Percentiles rank a stretch among this genome's conserved stretches.
These are phyloP conservation scores for Andrena cerasifolii DNA, from an alignment of 1,140 invertebrate species.

Conservation along the genomic window DNA sequence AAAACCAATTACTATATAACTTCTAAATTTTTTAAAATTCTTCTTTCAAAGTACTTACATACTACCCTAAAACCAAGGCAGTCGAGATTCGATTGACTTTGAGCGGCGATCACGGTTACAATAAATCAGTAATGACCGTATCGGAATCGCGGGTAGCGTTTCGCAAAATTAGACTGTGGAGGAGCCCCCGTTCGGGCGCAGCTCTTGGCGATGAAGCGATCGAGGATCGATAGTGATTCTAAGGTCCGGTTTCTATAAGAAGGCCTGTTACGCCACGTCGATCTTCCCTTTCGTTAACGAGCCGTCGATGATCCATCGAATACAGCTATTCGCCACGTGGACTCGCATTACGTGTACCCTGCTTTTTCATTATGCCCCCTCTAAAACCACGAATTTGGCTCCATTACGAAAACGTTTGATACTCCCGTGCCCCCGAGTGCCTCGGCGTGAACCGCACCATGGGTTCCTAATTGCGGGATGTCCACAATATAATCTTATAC, in stretches of 20 bases:
- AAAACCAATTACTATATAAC: too few relatives aligned
- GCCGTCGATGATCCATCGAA: conserved; percentile 41
- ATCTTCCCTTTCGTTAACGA: conserved; percentile 53
- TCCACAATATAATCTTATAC: neutral
- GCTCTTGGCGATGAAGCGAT: conserved; percentile 47
- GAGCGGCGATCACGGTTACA: too few relatives aligned
- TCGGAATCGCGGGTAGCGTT: neutral
- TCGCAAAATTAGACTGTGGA: neutral
- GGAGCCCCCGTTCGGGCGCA: neutral
- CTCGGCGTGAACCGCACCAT: neutral
- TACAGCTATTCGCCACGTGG: neutral
- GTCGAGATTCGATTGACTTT: too few relatives aligned
- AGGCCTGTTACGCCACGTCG: conserved; percentile 41
- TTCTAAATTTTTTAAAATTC: too few relatives aligned
- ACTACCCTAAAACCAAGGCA: too few relatives aligned
- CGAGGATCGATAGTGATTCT: conserved; percentile 31
- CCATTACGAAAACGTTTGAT: conserved; percentile 59
- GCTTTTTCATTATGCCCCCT: conserved; percentile 59
- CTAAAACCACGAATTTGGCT: conserved; percentile 72
- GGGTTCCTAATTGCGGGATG: neutral
- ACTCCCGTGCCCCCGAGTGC: conserved; percentile 51
- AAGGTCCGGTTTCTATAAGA: conserved; percentile 32
- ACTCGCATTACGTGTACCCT: neutral
- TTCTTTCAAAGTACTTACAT: too few relatives aligned
- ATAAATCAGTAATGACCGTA: neutral